Evolutionary conservation across 2,113 vertebrate genomes (phyloP), one percentile per base, ranked within the genome.

Genomic region (Leptocoma aspasia): DNA sequence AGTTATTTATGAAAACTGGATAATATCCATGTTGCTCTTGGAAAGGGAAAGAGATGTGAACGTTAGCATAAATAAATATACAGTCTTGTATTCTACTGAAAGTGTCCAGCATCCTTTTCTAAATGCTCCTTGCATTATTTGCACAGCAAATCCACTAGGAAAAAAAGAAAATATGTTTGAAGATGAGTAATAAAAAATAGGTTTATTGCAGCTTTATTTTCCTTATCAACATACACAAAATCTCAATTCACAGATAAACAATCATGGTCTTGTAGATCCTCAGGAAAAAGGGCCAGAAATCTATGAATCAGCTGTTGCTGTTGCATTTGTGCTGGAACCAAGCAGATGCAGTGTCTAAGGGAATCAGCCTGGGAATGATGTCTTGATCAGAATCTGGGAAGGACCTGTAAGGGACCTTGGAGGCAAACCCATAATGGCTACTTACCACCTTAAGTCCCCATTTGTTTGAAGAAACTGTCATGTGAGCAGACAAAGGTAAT

Each of bases 371-470:
- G 59, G 61, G 52, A 89, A 71, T 22, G 2, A 31, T 49, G 23
- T 16, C 47, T 53, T 50, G 63, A 57, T 53, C 54, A 72, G 60
- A 86, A 52, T 37, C 31, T 23, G 47, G 24, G 31, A 83, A 76
- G 42, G 31, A 82, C 69, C 15, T 63, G 15, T 28, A 63, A 71
- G 12, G 13, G 16, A 14, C 9, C 7, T 49, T n/a, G 42, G 26
- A 53, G 27, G 12, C 19, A 63, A 82, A 66, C 10, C 15, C 0
- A 0, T 63, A 35, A 50, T 4, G 4, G 12, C 24, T 50, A 21
- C 35, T 63, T n/a, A 37, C 7, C 33, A n/a, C 39, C 9, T 68
- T 11, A 33, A 37, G 10, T 81, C 75, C 37, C 35, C 19, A 8
- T 8, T 66, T 77, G 39, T 63, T 89, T 5, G 28, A 56, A 71